phyloP scores from a whole-genome alignment of 2,888 invertebrate species.

The Ophion ventricosus region DNA sequence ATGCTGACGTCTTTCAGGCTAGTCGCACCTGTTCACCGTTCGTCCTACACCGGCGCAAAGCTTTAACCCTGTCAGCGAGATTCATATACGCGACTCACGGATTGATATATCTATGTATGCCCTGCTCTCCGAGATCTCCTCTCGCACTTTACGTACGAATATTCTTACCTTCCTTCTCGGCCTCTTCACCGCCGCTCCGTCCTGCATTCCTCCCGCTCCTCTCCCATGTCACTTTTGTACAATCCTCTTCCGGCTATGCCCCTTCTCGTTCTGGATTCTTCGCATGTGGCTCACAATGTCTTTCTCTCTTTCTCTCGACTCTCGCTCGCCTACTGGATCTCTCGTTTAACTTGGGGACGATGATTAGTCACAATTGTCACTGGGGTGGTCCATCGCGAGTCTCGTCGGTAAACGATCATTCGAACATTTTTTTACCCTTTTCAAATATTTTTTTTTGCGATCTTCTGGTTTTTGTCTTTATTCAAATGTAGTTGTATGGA shows the following conservation, averaged over 20 bases:
- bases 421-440: no score
- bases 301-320: conserved; percentile 6
- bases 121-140: conserved; percentile 40
- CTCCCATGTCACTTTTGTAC: conserved; percentile 14
- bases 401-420: neutral
- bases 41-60: conserved; percentile 72
- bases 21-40: conserved; percentile 76
- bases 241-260: conserved; percentile 43
- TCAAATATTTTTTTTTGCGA: no score
- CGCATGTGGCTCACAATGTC: conserved; percentile 2
- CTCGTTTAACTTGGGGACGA: conserved; percentile 35
- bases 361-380: conserved; percentile 46
- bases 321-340: conserved; percentile 17
- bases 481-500: no score
- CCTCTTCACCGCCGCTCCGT: neutral
- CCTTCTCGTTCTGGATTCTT: neutral
- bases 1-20: conserved; percentile 72
- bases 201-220: neutral
- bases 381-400: conserved; percentile 22
- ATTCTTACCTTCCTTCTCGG: conserved; percentile 26
- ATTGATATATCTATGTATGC: conserved; percentile 74
- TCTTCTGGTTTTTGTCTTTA: no score
- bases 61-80: conserved; percentile 77
- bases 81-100: conserved; percentile 74
- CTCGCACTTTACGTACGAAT: conserved; percentile 59